Evolutionary conservation across 2,888 invertebrate genomes (phyloP).

Genomic region (Drosophila buzzatii): DNA sequence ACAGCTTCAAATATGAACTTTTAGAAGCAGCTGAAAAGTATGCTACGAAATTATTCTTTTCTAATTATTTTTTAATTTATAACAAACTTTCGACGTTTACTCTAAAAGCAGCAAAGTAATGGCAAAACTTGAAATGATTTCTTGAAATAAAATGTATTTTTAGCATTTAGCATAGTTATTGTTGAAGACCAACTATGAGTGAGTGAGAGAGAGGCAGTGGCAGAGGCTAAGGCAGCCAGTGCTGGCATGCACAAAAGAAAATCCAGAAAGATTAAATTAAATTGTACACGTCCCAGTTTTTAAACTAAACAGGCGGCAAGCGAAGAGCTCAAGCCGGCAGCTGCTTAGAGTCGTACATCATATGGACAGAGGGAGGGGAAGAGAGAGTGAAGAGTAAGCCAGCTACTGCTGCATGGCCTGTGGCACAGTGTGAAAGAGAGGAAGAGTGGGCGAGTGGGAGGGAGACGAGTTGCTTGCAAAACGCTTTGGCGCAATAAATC

Average conservation of each 20-base stretch:
- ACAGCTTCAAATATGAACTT: neutral
- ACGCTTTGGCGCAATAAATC: conserved; percentile 79
- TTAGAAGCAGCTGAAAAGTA: neutral
- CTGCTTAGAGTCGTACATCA: conserved; percentile 69
- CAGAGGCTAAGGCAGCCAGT: neutral
- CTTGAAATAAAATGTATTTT: conserved; percentile 7
- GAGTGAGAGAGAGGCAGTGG: neutral
- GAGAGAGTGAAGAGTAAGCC: conserved; percentile 10
- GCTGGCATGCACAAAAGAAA: conserved; percentile 54
- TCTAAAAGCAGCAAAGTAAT: neutral
- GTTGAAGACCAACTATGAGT: neutral
- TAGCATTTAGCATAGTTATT: conserved; percentile 5
- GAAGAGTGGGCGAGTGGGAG: neutral
- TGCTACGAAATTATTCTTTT: neutral
- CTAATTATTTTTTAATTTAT: neutral
- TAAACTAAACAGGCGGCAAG: conserved; percentile 68
- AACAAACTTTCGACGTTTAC: neutral
- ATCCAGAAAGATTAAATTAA: conserved; percentile 77
- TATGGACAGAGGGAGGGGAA: conserved; percentile 11
- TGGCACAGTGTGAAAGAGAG: neutral
- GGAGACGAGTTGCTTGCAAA: conserved; percentile 60
- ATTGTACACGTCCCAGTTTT: conserved; percentile 79
- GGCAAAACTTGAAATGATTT: conserved; percentile 10
- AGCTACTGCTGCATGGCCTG: conserved; percentile 22
- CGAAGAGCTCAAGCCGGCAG: conserved; percentile 47